A percentile compares a stretch with the other conserved stretches of the same genome.
Evolutionary conservation across 2,113 vertebrate genomes (phyloP).

Genomic region (Acrocephalus arundinaceus): DNA sequence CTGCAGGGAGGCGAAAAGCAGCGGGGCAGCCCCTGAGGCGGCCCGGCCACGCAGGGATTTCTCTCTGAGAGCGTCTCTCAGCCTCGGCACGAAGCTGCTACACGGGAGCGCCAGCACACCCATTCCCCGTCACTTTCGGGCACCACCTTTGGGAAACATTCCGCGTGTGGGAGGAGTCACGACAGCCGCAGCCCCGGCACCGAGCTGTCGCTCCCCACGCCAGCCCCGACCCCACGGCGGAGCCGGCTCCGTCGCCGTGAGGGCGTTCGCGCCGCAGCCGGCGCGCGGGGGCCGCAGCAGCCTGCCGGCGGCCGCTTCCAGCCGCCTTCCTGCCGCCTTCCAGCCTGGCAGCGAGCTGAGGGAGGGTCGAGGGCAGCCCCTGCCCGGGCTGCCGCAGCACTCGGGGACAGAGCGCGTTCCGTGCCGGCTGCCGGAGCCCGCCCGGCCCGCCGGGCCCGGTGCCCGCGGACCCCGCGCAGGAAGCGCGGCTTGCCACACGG

Average conservation of each 20-base stretch:
- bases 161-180: background rate
- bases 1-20: background rate
- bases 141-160: background rate
- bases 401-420: background rate
- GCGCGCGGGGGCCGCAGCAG: background rate
- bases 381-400: background rate
- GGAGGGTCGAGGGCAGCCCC: background rate
- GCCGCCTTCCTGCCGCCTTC: background rate
- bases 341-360: background rate
- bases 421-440: background rate
- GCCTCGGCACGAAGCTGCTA: background rate
- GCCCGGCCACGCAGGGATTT: background rate
- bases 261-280: background rate
- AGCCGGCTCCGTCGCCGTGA: background rate
- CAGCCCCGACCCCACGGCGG: background rate
- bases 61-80: background rate
- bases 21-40: background rate
- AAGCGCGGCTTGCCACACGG: background rate
- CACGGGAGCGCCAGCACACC: background rate
- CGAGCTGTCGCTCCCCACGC: background rate
- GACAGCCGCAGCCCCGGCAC: background rate
- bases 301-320: background rate
- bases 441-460: background rate
- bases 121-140: accelerated
- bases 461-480: background rate